Percentiles rank a stretch among this genome's conserved stretches.
Conservation (phyloP, 2,113 vertebrate species). For the Stegostoma tigrinum region DNA sequence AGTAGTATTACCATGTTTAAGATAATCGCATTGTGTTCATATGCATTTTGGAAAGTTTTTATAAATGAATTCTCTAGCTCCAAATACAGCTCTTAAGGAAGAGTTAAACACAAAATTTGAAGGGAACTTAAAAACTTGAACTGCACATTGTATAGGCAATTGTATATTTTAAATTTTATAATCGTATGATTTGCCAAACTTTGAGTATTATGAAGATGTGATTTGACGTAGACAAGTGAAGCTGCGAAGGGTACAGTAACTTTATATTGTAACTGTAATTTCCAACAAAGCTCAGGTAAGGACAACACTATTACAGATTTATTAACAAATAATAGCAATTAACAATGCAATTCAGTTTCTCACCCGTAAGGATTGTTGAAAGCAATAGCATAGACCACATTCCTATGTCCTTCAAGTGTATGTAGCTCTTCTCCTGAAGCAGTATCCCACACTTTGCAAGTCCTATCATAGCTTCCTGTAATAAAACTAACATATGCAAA, state of each 20-base stretch:
- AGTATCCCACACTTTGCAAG: slow-evolving; percentile 89
- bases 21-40: background rate
- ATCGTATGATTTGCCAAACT: background rate
- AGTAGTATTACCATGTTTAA: background rate
- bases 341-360: slow-evolving; percentile 16
- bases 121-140: background rate
- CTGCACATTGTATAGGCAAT: background rate
- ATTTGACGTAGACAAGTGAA: background rate
- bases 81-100: background rate
- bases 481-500: slow-evolving; percentile 68
- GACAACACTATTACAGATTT: background rate
- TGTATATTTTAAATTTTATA: background rate
- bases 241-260: background rate
- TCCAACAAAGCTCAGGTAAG: background rate
- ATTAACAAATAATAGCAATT: background rate
- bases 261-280: background rate
- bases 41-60: background rate
- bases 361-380: slow-evolving; percentile 97
- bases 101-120: background rate
- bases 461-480: slow-evolving; percentile 93
- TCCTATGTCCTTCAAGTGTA: slow-evolving; percentile 74
- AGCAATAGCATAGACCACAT: slow-evolving; percentile 84
- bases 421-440: slow-evolving; percentile 71
- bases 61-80: background rate
- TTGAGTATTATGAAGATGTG: background rate